Evolutionary conservation across 2,888 invertebrate species (phyloP).

Genomic region (Himalopsyche japonica): DNA sequence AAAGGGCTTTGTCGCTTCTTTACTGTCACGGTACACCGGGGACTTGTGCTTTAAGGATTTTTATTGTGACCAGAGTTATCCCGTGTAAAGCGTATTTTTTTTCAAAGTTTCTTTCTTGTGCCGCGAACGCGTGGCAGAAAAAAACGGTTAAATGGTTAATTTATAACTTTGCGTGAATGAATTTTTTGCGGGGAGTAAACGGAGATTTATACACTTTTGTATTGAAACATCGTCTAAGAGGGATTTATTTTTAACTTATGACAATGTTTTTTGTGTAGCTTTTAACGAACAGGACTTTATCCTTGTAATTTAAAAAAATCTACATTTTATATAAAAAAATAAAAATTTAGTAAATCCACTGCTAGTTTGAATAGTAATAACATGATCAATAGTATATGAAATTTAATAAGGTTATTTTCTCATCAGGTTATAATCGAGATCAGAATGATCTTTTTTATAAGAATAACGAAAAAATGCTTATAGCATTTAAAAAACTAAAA

Average conservation of each 20-base stretch:
- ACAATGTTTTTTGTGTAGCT: neutral
- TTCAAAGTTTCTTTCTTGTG: neutral
- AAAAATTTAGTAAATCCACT: too few species aligned
- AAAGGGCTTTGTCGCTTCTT: constrained; percentile 14
- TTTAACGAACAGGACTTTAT: neutral
- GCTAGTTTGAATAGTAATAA: too few species aligned
- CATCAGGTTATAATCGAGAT: too few species aligned
- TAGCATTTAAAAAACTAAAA: too few species aligned
- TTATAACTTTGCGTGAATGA: neutral
- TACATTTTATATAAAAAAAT: too few species aligned
- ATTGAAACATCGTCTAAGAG: neutral
- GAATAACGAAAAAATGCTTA: too few species aligned
- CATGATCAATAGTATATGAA: neutral
- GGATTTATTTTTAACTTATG: neutral
- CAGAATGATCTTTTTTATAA: too few species aligned
- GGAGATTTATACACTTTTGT: neutral
- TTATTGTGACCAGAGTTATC: neutral
- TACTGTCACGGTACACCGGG: neutral
- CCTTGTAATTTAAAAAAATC: too few species aligned
- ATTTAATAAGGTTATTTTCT: too few species aligned
- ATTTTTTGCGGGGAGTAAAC: neutral
- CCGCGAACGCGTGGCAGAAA: neutral
- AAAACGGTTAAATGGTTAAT: neutral
- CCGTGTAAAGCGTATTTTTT: neutral
- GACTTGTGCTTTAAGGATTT: neutral